phyloP scores from a whole-genome alignment of 2,797 vertebrate species.

The Tapirus indicus region DNA sequence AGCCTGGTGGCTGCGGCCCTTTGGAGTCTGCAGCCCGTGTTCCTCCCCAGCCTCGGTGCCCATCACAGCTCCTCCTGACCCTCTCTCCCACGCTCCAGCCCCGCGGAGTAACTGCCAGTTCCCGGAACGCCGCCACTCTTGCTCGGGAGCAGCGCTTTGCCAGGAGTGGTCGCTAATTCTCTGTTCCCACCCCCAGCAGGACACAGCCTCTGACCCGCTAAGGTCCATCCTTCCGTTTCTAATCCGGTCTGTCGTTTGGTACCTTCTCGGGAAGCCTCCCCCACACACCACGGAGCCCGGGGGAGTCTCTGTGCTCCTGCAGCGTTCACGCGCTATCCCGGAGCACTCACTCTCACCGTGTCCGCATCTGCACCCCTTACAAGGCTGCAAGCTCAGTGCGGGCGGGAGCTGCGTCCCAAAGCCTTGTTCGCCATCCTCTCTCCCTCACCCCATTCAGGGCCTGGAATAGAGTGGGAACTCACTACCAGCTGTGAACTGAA shows the following conservation, averaged over 20 bases:
- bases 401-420: neutral
- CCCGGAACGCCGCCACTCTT: neutral
- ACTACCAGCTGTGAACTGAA: neutral
- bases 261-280: neutral
- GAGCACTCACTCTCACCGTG: fast-evolving
- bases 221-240: neutral
- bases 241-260: neutral
- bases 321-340: fast-evolving
- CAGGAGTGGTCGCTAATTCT: neutral
- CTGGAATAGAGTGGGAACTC: neutral
- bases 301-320: too few relatives aligned
- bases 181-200: neutral
- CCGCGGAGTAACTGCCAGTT: neutral
- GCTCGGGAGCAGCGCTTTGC: neutral
- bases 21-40: neutral
- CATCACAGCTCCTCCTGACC: neutral
- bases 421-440: neutral
- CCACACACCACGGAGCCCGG: fast-evolving
- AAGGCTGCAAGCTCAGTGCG: neutral
- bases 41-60: neutral
- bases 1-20: neutral
- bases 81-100: neutral
- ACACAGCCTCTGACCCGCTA: neutral
- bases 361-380: neutral
- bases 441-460: neutral